Conservation (phyloP, 2,888 invertebrate genomes). For the Odontomyia ornata region DNA sequence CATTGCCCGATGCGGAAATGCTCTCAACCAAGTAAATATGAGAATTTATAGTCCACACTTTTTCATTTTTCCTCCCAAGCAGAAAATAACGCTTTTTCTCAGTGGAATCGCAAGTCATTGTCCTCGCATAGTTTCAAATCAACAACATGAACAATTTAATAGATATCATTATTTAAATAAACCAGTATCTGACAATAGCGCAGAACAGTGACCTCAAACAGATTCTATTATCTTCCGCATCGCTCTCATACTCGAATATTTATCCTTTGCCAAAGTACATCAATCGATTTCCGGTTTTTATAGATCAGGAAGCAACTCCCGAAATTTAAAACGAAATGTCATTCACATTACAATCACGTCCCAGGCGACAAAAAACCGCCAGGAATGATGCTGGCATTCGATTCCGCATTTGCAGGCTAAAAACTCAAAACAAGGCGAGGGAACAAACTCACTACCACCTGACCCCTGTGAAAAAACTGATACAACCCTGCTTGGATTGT, state of each 20-base stretch:
- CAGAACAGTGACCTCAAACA: background rate
- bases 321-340: constrained; percentile 34
- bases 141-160: constrained; percentile 4
- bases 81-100: too few relatives aligned
- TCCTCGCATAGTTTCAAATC: background rate
- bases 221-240: background rate
- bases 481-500: background rate
- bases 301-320: constrained; percentile 35
- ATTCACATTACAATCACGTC: constrained; percentile 30
- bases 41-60: too few relatives aligned
- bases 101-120: too few relatives aligned
- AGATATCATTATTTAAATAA: background rate
- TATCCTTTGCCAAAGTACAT: background rate
- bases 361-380: background rate
- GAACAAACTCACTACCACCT: constrained; percentile 10
- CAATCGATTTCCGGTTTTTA: constrained; percentile 42
- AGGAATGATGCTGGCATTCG: background rate
- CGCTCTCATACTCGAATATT: background rate
- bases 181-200: background rate
- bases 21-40: too few relatives aligned
- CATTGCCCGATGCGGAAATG: too few relatives aligned
- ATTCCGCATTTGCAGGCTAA: background rate
- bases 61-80: too few relatives aligned
- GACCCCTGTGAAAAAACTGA: constrained; percentile 17
- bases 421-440: constrained; percentile 9